Base-by-base conservation (phyloP, 1,140 invertebrate species). In the Bacillus rossius region DNA sequence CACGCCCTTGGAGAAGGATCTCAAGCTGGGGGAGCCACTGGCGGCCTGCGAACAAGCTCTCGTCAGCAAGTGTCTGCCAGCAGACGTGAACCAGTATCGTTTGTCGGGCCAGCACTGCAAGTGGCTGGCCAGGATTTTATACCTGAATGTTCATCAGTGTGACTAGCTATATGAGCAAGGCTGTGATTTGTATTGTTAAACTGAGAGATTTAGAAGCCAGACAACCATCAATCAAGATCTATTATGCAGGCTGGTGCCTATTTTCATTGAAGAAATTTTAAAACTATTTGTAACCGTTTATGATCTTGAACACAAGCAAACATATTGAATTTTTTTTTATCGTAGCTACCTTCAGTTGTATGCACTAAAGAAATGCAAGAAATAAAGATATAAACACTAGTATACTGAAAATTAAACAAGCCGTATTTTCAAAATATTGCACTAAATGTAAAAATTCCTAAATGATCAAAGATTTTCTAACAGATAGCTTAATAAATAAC, bases 1-100 rank as follows among this genome's bases (percentile, higher is more conserved):
- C 38, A 49, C 59, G 17, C 56, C 64, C 8, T 40, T 61, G 23
- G 58, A 67, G 37, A 64, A 64, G 51, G 56, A 57, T 29, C 56
- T 42, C 16, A 63, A 62, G 23, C 48, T 50, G 14, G 37, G 16
- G 10, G 29, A 34, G 34, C 25, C 48, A 10, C 16, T 50, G 48
- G 37, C 37, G 8, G 26, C 25, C 16, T 34, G 34, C 34, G 48
- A 50, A 50, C 25, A 10, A 3, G 16, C 26, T 17, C 23, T 50
- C 14, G 37, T 50, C n/a, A 50, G n/a, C n/a, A 29, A 19, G 16
- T 50, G 48, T 50, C 48, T 8, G 7, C 20, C 48, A 50, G 48
- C 25, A 29, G 48, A 50, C 10, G 8, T 26, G 34, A 25, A 50
- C n/a, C 48, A 50, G 48, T 34, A 50, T 8, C 48, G 48, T 29